These are phyloP conservation scores for Drosophila meridiana DNA, from an alignment of 2,888 invertebrate genomes.

Conservation along the genomic window DNA sequence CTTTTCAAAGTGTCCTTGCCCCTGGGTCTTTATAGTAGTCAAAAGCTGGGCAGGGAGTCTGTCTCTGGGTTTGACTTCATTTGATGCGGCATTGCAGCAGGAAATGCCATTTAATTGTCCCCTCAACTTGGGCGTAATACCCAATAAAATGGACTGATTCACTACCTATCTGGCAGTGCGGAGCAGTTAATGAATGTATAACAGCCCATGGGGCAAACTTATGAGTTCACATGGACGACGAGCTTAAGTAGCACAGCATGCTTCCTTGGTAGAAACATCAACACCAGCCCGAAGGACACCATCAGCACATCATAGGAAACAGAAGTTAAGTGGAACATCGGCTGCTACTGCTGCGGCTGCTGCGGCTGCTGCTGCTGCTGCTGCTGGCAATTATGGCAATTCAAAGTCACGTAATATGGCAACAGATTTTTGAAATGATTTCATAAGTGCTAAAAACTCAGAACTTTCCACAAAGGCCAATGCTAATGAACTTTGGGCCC, in stretches of 20 bases:
- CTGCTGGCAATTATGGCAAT: slow-evolving; percentile 69
- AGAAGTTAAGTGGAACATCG: neutral
- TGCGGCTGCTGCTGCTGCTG: neutral
- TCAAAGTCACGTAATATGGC: slow-evolving; percentile 68
- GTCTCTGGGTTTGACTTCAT: slow-evolving; percentile 43
- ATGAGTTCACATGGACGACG: slow-evolving; percentile 48
- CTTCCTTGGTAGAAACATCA: slow-evolving; percentile 36
- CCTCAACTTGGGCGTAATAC: slow-evolving; percentile 22
- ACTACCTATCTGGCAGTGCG: slow-evolving; percentile 14
- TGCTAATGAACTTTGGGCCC: slow-evolving; percentile 25
- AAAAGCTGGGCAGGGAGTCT: slow-evolving; percentile 9
- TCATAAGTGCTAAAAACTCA: slow-evolving; percentile 57
- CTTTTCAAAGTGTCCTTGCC: slow-evolving; percentile 38
- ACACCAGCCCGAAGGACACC: slow-evolving; percentile 64
- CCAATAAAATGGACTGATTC: slow-evolving; percentile 16
- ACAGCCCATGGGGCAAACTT: slow-evolving; percentile 26
- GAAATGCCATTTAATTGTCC: slow-evolving; percentile 67
- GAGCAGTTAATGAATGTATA: slow-evolving; percentile 45
- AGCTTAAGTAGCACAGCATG: slow-evolving; percentile 35
- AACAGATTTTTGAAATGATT: slow-evolving; percentile 72
- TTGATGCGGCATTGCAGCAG: slow-evolving; percentile 42
- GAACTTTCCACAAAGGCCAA: slow-evolving; percentile 41
- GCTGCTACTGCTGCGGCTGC: neutral
- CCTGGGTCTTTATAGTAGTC: neutral
- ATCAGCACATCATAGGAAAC: slow-evolving; percentile 57